Evolutionary conservation across 1,140 invertebrate genomes (phyloP).

Genomic region (Oryzaephilus surinamensis): DNA sequence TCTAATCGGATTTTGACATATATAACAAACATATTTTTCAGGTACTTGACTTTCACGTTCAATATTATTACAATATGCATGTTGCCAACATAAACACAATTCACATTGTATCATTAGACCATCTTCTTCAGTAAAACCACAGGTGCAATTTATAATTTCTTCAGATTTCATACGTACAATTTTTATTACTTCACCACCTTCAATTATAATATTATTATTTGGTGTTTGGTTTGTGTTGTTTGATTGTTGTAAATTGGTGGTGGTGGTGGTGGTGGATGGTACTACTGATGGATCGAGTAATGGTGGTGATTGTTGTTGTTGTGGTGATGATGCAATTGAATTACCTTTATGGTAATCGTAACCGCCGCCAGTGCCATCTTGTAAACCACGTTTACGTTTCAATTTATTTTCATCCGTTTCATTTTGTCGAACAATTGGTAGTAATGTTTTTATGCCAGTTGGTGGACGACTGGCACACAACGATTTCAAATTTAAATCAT

Average conservation of each 20-base stretch:
- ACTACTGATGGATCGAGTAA: slow-evolving; percentile 9
- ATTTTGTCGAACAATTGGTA: slow-evolving; percentile 37
- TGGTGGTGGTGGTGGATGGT: slow-evolving; percentile 1
- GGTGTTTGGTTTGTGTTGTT: slow-evolving; percentile 1
- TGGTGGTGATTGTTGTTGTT: slow-evolving; percentile 6
- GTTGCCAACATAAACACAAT: slow-evolving; percentile 89
- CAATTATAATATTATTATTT: slow-evolving; percentile 35
- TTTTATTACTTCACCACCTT: slow-evolving; percentile 51
- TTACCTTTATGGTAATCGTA: neutral
- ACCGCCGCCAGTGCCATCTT: neutral
- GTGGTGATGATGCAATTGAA: neutral
- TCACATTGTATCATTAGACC: slow-evolving; percentile 94
- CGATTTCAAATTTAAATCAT: slow-evolving; percentile 23
- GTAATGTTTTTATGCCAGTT: slow-evolving; percentile 41
- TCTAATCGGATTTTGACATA: slow-evolving; percentile 68
- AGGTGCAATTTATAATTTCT: slow-evolving; percentile 36
- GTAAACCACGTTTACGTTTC: neutral
- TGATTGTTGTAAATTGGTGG: neutral
- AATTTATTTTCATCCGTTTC: neutral
- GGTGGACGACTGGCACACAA: slow-evolving; percentile 19
- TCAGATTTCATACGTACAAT: slow-evolving; percentile 52
- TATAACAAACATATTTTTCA: slow-evolving; percentile 81
- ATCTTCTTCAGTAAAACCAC: slow-evolving; percentile 69
- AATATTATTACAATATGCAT: slow-evolving; percentile 78
- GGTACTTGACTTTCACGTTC: slow-evolving; percentile 71